Percentiles rank a stretch among this genome's conserved stretches.
Conservation (phyloP, 1,140 invertebrate genomes). For the Coelopa frigida region DNA sequence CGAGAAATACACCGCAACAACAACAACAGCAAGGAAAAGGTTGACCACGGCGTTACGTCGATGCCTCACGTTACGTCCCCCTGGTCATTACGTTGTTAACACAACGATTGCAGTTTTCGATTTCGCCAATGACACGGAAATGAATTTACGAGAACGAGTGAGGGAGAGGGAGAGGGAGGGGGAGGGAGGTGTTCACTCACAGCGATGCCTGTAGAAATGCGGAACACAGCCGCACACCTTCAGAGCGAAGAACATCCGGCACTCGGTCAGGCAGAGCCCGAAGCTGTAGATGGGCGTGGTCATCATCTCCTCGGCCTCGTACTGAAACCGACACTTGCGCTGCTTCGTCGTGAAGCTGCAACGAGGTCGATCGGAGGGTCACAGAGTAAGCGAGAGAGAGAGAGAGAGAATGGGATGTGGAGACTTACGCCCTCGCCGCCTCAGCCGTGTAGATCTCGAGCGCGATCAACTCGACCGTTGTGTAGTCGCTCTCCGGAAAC, state of each 20-base stretch:
- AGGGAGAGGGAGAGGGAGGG: too few relatives aligned
- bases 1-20: too few relatives aligned
- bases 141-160: too few relatives aligned
- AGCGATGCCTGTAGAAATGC: constrained; percentile 48
- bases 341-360: constrained; percentile 52
- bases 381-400: neutral
- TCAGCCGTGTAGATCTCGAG: constrained; percentile 43
- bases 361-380: neutral
- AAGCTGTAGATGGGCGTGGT: constrained; percentile 59
- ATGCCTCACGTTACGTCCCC: too few relatives aligned
- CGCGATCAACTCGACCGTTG: constrained; percentile 40
- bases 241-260: constrained; percentile 52
- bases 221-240: constrained; percentile 57
- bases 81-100: too few relatives aligned
- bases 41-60: too few relatives aligned
- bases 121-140: too few relatives aligned
- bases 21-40: too few relatives aligned
- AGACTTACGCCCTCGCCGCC: constrained; percentile 34
- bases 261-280: constrained; percentile 58
- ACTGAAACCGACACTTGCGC: constrained; percentile 55
- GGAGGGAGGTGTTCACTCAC: constrained; percentile 31
- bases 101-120: too few relatives aligned
- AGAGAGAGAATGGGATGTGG: neutral
- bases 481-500: constrained; percentile 45
- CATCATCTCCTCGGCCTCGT: constrained; percentile 54